These are phyloP conservation scores for human (Homo sapiens) DNA, from an alignment of 2,113 vertebrate genomes.

Conservation along the genomic window DNA sequence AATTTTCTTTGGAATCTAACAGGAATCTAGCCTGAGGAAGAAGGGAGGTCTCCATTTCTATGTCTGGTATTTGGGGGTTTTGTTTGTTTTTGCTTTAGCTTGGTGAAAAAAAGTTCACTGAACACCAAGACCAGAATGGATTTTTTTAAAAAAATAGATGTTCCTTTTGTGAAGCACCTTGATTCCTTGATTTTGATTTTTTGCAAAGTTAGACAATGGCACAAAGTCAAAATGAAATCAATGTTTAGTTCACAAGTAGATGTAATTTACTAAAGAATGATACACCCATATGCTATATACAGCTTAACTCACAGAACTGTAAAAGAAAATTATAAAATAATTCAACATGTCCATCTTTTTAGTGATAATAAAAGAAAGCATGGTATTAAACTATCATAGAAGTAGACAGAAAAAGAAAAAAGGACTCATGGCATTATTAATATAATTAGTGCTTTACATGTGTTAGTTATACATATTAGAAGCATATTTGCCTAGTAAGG, in stretches of 20 bases:
- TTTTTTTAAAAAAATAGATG: background rate
- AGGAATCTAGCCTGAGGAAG: conserved; percentile 31
- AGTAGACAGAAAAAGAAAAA: background rate
- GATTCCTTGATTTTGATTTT: background rate
- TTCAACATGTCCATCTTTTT: background rate
- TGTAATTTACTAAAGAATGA: background rate
- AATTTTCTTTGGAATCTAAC: conserved; percentile 21
- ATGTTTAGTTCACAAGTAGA: background rate
- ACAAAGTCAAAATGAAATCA: conserved; percentile 25
- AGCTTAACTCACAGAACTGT: background rate
- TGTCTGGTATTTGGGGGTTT: background rate
- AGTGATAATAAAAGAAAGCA: background rate
- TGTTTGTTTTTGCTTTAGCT: conserved; percentile 21
- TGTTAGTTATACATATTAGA: background rate
- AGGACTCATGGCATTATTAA: background rate
- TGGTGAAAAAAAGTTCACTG: background rate
- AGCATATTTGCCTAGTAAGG: background rate
- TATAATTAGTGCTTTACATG: background rate
- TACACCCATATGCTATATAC: background rate
- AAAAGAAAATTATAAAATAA: background rate
- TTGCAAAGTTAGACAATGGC: background rate
- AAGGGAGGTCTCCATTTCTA: background rate
- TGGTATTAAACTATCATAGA: background rate
- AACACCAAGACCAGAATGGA: background rate
- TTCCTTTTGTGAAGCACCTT: background rate